Evolutionary conservation across 2,797 vertebrate genomes (phyloP).

Genomic region (Enteromius radiatus): DNA sequence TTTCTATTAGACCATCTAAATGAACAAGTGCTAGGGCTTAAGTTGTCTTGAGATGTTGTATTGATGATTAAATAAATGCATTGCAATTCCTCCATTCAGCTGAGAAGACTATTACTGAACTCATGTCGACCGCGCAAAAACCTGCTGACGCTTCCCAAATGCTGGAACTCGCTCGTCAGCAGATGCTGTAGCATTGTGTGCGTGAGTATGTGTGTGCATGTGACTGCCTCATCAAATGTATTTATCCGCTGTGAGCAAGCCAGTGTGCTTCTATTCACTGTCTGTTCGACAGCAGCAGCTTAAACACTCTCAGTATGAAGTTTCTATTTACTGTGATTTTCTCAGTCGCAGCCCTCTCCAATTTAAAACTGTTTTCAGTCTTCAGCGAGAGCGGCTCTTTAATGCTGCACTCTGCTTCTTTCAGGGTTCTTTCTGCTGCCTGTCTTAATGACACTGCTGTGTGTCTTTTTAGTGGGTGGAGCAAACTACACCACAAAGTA

Average conservation of each 20-base stretch:
- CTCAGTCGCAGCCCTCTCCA: conserved; percentile 20
- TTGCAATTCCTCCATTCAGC: conserved; percentile 45
- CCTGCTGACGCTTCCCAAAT: conserved; percentile 57
- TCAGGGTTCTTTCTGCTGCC: conserved; percentile 8
- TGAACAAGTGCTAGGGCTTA: conserved; percentile 8
- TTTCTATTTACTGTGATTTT: conserved; percentile 39
- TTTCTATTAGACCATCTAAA: conserved; percentile 13
- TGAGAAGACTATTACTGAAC: conserved; percentile 56
- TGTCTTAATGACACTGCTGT: conserved; percentile 15
- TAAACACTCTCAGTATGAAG: conserved; percentile 16
- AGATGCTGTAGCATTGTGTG: conserved; percentile 48
- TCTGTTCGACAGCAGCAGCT: conserved; percentile 34
- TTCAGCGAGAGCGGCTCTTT: background rate
- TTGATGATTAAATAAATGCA: conserved; percentile 57
- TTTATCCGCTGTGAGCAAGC: conserved; percentile 35
- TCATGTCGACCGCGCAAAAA: conserved; percentile 44
- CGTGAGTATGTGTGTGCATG: conserved; percentile 38
- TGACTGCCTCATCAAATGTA: conserved; percentile 50
- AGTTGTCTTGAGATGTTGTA: conserved; percentile 37
- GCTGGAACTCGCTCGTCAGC: conserved; percentile 52
- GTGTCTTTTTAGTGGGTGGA: conserved; percentile 18
- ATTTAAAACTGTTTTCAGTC: conserved; percentile 17
- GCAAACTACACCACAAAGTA: background rate
- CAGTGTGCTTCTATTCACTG: conserved; percentile 35
- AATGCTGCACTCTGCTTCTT: conserved; percentile 41